Evolutionary conservation across 2,888 invertebrate species (phyloP).

Genomic region (Ganaspis brasiliensis): DNA sequence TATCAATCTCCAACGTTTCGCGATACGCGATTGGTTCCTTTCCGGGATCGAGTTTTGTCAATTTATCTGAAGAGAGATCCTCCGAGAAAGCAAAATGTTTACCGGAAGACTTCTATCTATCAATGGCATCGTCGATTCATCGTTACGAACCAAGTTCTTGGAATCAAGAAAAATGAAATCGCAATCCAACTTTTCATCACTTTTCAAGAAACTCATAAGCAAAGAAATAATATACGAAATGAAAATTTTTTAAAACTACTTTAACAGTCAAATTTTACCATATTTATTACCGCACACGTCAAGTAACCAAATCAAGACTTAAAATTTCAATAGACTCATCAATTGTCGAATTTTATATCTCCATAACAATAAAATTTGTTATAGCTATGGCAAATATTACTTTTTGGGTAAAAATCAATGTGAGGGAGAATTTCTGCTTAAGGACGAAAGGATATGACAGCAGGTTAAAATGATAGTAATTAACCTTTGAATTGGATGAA

Average conservation of each 20-base stretch:
- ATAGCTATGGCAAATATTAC: no score
- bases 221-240: neutral
- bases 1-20: constrained; percentile 38
- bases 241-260: neutral
- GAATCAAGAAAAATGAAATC: constrained; percentile 16
- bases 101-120: constrained; percentile 51
- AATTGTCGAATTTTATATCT: no score
- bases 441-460: constrained; percentile 55
- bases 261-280: neutral
- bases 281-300: neutral
- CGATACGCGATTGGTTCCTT: constrained; percentile 37
- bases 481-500: constrained; percentile 73
- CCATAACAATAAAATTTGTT: no score
- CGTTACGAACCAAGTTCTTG: constrained; percentile 25
- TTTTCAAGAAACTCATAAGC: neutral
- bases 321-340: neutral
- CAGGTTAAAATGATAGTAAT: constrained; percentile 75
- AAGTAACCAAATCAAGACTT: neutral
- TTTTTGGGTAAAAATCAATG: neutral
- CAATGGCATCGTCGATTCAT: constrained; percentile 53
- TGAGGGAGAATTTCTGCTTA: neutral
- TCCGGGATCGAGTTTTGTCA: constrained; percentile 35
- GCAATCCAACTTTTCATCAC: constrained; percentile 14
- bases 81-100: constrained; percentile 53
- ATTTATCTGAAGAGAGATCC: constrained; percentile 37